Evolutionary conservation across 1,140 invertebrate genomes (phyloP).

Genomic region (Zaprionus gabonicus): DNA sequence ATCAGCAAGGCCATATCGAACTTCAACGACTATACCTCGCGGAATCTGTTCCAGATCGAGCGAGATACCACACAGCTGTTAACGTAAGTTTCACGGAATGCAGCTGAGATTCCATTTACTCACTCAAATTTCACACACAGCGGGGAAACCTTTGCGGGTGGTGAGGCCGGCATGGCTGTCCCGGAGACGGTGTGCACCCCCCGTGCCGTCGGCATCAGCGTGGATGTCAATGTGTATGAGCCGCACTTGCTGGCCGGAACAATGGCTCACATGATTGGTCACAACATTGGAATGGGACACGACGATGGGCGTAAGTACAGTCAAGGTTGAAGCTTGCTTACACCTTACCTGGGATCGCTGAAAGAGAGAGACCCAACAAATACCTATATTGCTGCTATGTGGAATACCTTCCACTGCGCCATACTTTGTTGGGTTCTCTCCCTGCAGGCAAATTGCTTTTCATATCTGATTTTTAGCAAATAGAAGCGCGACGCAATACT

Average conservation of each 20-base stretch:
- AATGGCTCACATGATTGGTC: slow-evolving; percentile 98
- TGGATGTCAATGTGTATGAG: slow-evolving; percentile 96
- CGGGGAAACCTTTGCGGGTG: slow-evolving; percentile 92
- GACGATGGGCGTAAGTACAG: slow-evolving; percentile 91
- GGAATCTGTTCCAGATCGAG: slow-evolving; percentile 92
- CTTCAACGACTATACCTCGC: slow-evolving; percentile 95
- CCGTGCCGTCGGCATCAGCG: slow-evolving; percentile 95
- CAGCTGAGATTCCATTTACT: slow-evolving; percentile 7
- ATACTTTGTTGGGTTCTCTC: too few relatives aligned
- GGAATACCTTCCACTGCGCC: background rate
- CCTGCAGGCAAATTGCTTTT: background rate
- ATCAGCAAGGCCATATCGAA: slow-evolving; percentile 93
- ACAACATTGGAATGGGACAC: slow-evolving; percentile 97
- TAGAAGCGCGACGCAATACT: background rate
- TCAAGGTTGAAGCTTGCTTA: background rate
- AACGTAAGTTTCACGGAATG: slow-evolving; percentile 87
- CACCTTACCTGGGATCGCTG: too few relatives aligned
- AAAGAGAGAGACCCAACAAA: too few relatives aligned
- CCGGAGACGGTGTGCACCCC: slow-evolving; percentile 95
- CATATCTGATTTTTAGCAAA: slow-evolving; percentile 2
- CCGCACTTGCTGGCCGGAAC: slow-evolving; percentile 96
- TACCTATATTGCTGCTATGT: too few relatives aligned
- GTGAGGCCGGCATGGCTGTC: slow-evolving; percentile 95
- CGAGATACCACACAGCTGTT: slow-evolving; percentile 96
- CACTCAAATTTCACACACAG: slow-evolving; percentile 85